phyloP scores from a whole-genome alignment of 2,797 vertebrate genomes.

The Otolemur crassicaudatus region DNA sequence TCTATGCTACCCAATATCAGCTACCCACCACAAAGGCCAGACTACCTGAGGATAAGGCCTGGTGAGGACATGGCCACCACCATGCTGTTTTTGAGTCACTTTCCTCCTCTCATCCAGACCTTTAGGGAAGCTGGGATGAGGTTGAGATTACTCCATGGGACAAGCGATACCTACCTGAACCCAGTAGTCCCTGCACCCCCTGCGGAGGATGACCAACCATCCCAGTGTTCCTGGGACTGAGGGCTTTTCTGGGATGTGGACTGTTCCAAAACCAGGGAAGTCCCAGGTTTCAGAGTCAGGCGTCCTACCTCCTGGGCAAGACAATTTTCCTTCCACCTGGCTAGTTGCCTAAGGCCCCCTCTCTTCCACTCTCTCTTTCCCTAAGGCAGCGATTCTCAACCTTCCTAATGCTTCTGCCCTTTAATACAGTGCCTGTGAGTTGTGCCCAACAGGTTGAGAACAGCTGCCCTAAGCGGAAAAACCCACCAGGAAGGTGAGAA shows the following conservation, averaged over 20 bases:
- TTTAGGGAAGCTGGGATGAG: no score
- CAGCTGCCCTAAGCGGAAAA: neutral
- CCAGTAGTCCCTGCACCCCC: neutral
- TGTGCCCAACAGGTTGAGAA: no score
- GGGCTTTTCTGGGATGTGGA: neutral
- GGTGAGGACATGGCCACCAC: accelerated
- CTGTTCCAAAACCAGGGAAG: neutral
- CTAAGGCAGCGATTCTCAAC: neutral
- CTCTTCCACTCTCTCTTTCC: neutral
- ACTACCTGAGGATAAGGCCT: accelerated
- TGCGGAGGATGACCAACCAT: accelerated
- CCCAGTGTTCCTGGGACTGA: neutral
- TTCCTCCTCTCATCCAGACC: neutral
- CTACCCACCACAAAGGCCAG: neutral
- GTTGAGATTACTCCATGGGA: neutral
- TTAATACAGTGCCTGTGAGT: no score
- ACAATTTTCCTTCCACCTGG: neutral
- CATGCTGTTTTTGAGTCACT: accelerated
- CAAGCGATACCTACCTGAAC: neutral
- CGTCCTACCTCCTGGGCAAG: no score
- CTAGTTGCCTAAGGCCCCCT: neutral
- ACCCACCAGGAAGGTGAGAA: neutral
- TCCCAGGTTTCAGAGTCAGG: neutral
- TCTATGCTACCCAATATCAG: neutral
- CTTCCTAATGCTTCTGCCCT: no score